phyloP scores from a whole-genome alignment of 2,797 vertebrate species.

The Rhinichthys osculus region DNA sequence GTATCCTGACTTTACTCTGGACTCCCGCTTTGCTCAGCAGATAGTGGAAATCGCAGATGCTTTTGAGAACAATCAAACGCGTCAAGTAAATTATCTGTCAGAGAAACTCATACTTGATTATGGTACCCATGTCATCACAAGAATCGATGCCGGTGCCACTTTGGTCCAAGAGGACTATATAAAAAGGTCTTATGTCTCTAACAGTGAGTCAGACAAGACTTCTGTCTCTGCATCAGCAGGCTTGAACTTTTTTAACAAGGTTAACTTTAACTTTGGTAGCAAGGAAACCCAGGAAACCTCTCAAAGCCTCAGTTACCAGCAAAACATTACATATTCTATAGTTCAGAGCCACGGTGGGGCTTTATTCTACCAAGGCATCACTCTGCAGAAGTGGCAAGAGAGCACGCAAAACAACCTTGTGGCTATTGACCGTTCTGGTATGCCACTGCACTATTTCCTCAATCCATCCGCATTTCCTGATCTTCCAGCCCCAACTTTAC shows the following conservation, averaged over 20 bases:
- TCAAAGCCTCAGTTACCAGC: slow-evolving; percentile 76
- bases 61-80: slow-evolving; percentile 90
- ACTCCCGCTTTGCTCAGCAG: slow-evolving; percentile 78
- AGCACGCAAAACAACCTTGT: slow-evolving; percentile 86
- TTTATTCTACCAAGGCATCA: slow-evolving; percentile 90
- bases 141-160: slow-evolving; percentile 80
- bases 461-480: slow-evolving; percentile 78
- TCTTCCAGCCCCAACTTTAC: slow-evolving; percentile 81
- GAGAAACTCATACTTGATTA: slow-evolving; percentile 88
- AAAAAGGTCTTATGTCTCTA: slow-evolving; percentile 77
- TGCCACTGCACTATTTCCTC: slow-evolving; percentile 84
- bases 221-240: slow-evolving; percentile 77
- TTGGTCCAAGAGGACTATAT: slow-evolving; percentile 89
- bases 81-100: slow-evolving; percentile 81
- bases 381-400: slow-evolving; percentile 89
- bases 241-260: slow-evolving; percentile 77
- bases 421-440: slow-evolving; percentile 85
- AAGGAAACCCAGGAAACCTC: slow-evolving; percentile 60
- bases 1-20: slow-evolving; percentile 77
- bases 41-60: slow-evolving; percentile 80
- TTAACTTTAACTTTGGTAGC: slow-evolving; percentile 71
- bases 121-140: slow-evolving; percentile 88
- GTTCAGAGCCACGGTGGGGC: slow-evolving; percentile 82
- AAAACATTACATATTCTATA: slow-evolving; percentile 84
- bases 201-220: slow-evolving; percentile 62